Conservation (phyloP, 2,113 vertebrate species). For the Nansenia antarctica region DNA sequence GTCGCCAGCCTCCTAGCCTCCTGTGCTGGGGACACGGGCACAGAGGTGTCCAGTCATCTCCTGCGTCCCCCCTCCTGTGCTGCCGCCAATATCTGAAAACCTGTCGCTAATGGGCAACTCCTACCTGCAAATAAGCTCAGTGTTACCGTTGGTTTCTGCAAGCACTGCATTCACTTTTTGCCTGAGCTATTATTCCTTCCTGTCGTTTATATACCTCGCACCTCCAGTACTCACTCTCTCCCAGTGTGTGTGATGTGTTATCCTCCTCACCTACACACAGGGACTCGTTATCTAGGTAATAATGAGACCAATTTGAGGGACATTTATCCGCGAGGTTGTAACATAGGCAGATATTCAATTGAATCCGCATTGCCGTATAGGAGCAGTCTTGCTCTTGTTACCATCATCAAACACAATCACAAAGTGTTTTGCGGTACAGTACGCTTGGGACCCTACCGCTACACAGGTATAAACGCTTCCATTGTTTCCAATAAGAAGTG, state of each 20-base stretch:
- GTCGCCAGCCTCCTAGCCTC: too few relatives aligned
- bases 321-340: slow-evolving; percentile 26
- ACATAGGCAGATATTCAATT: neutral
- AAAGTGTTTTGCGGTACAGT: too few relatives aligned
- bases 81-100: slow-evolving; percentile 33
- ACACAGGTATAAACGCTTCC: too few relatives aligned
- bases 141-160: slow-evolving; percentile 32
- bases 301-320: slow-evolving; percentile 47
- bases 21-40: slow-evolving; percentile 41
- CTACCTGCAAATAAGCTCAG: slow-evolving; percentile 43
- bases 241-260: slow-evolving; percentile 3
- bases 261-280: slow-evolving; percentile 14
- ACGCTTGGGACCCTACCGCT: too few relatives aligned
- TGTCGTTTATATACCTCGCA: slow-evolving; percentile 24
- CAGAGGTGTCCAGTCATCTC: slow-evolving; percentile 42
- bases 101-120: slow-evolving; percentile 48
- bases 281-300: slow-evolving; percentile 56
- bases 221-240: neutral
- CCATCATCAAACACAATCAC: too few relatives aligned
- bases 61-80: slow-evolving; percentile 6
- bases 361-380: too few relatives aligned
- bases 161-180: slow-evolving; percentile 40
- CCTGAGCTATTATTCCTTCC: slow-evolving; percentile 42
- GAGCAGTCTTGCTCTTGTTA: too few relatives aligned
- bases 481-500: too few relatives aligned